Evolutionary conservation across 2,888 invertebrate species (phyloP).

Genomic region (Ecliptopera silaceata): DNA sequence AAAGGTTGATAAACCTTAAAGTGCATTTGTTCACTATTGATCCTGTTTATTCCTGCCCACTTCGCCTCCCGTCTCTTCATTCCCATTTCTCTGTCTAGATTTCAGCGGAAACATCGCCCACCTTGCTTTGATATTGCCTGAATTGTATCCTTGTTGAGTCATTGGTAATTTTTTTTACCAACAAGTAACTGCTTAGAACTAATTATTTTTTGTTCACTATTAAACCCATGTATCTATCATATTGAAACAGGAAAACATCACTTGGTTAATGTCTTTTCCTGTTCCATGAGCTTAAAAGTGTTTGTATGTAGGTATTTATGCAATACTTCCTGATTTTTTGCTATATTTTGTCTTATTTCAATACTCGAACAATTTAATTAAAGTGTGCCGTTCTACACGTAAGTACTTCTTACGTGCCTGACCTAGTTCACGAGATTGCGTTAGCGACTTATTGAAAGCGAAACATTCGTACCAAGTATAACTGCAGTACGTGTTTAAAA

Average conservation of each 20-base stretch:
- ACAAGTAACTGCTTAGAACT: not conserved
- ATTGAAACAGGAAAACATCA: slow-evolving; percentile 7
- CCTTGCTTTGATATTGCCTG: slow-evolving; percentile 6
- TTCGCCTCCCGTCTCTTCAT: slow-evolving; percentile 1
- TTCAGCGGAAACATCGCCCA: slow-evolving; percentile 3
- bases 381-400: slow-evolving; percentile 37
- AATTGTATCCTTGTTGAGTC: slow-evolving; percentile 1
- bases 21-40: slow-evolving; percentile 16
- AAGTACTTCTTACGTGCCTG: slow-evolving; percentile 41
- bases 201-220: not conserved
- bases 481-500: slow-evolving; percentile 33
- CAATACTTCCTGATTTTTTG: slow-evolving; percentile 37
- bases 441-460: slow-evolving; percentile 41
- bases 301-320: slow-evolving; percentile 35
- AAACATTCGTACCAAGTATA: slow-evolving; percentile 34
- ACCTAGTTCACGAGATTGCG: slow-evolving; percentile 58
- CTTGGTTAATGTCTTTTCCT: slow-evolving; percentile 10
- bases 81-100: slow-evolving; percentile 22
- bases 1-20: slow-evolving; percentile 21
- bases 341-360: slow-evolving; percentile 27
- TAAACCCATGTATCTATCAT: not conserved
- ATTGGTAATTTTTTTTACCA: not conserved
- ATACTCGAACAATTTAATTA: slow-evolving; percentile 30
- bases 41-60: slow-evolving; percentile 18
- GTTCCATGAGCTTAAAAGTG: slow-evolving; percentile 22